These are phyloP conservation scores for Hypercompe scribonia DNA, from an alignment of 2,888 invertebrate species.

Conservation along the genomic window DNA sequence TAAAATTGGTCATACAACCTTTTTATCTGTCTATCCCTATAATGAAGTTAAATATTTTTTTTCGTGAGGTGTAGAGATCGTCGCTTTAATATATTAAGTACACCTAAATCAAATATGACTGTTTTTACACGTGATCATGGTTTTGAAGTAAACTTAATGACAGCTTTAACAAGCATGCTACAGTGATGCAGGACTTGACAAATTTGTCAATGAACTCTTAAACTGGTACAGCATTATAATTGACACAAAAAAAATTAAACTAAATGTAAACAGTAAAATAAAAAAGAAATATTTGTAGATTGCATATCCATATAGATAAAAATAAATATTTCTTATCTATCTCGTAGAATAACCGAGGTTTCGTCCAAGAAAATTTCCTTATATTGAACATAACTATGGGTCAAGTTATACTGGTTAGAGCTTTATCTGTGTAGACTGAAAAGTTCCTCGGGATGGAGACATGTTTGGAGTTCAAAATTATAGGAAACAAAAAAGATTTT, in stretches of 20 bases:
- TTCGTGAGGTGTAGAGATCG: too few relatives aligned
- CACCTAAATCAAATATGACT: too few relatives aligned
- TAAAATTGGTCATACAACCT: too few relatives aligned
- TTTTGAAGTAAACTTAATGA: too few relatives aligned
- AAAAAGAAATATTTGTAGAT: neutral
- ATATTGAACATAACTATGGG: slow-evolving; percentile 10
- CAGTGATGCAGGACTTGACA: too few relatives aligned
- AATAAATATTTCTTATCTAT: slow-evolving; percentile 4
- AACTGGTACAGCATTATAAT: neutral
- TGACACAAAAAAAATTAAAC: neutral
- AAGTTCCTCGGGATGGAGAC: slow-evolving; percentile 39
- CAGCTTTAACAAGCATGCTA: too few relatives aligned
- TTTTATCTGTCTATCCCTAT: too few relatives aligned
- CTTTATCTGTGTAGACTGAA: slow-evolving; percentile 38
- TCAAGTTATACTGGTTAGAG: slow-evolving; percentile 28
- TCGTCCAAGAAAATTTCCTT: neutral
- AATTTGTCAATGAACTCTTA: neutral
- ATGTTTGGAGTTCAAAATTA: slow-evolving; percentile 47
- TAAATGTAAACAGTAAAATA: neutral
- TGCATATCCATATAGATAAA: neutral
- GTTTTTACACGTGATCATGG: too few relatives aligned
- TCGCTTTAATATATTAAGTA: too few relatives aligned
- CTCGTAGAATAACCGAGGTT: slow-evolving; percentile 1
- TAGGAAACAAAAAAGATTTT: slow-evolving; percentile 44
- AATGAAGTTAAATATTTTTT: too few relatives aligned